Evolutionary conservation across 1,140 invertebrate genomes (phyloP), one percentile per base, ranked within the genome.

Genomic region (Adelges cooleyi): DNA sequence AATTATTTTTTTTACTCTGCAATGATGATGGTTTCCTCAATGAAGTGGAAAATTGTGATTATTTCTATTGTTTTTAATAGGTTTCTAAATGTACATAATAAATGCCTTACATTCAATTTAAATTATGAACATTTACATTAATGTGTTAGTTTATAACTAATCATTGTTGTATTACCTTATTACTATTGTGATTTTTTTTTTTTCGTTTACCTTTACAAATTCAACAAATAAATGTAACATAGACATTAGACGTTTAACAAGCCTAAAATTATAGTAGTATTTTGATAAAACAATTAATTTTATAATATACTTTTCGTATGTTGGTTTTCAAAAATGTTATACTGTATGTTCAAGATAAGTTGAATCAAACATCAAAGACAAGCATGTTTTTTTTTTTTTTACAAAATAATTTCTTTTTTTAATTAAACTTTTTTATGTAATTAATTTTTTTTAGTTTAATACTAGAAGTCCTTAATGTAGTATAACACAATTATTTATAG

Each of bases 1-100:
- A 44, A 59, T 44, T 42, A 59, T 42, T 27, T 48, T 62, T 62
- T 62, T 11, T 48, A 62, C 40, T 48, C 33, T 20, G 36, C 52
- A 54, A 23, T 56, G 38, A 56, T 25, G 38, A 56, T 44, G 38
- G 20, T 56, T 56, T 62, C 13, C n/a, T 46, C 38, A 59, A 44
- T 59, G 54, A 62, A 40, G 13, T 46, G 46, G 25, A 46, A 36
- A 29, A 46, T 62, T 62, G 56, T 62, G 42, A 48, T 62, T 25
- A 33, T 25, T 56, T 62, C 42, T 62, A 46, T 62, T 62, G 46
- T 48, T 62, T 22, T n/a, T 40, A 54, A 59, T 59, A 29, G 40
- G 22, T 46, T n/a, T 29, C 8, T 44, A n/a, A 23, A 23, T 59
- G 54, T 62, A 62, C 17, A 62, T 62, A 46, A 62, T 44, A 46